Base-by-base conservation (phyloP, 2,888 invertebrate genomes). In the Odontocerum albicorne region DNA sequence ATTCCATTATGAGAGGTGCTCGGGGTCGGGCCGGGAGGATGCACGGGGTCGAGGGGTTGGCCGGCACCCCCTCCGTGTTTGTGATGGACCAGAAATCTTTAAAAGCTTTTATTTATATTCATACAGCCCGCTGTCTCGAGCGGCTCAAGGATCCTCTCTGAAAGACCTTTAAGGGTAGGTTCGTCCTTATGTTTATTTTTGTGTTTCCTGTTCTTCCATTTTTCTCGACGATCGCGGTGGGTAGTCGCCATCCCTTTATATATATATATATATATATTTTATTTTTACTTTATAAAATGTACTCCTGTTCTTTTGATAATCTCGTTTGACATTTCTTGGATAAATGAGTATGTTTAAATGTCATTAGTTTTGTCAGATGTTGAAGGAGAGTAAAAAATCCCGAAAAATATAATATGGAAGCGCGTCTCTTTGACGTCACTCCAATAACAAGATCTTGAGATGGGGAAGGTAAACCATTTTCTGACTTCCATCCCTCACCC, bases 291-390 rank as follows among this genome's bases (percentile, higher is more conserved):
- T 8, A 33, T 45, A 33, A 45, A 17, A 15, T 17, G 35, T 33
- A 13, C 33, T 8, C 32, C 3, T 17, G 22, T 17, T 39, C 51
- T 51, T 55, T 55, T 50, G 38, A 55, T 39, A 36, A 55, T 50
- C 45, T 32, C 32, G 39, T 50, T 46, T 55, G 40, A 50, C 39
- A 32, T 50, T 36, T 55, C 22, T 13, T n/a, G 35, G 56, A 46
- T 47, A 56, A 56, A 56, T 56, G 56, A 51, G 43, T 45, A 35
- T 51, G 55, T 56, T 51, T 56, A 49, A 51, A 56, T 51, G 43
- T 51, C 46, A 51, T 56, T 56, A 51, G 22, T 44, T 56, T 51
- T 56, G 42, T 35, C 43, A 52, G 44, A 12, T 12, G 43, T 27
- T 20, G 50, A 21, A 21, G 20, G 27, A 27, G 12, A 27, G 10